Evolutionary conservation across 2,888 invertebrate species (phyloP).

Genomic region (Lutraria lutraria): DNA sequence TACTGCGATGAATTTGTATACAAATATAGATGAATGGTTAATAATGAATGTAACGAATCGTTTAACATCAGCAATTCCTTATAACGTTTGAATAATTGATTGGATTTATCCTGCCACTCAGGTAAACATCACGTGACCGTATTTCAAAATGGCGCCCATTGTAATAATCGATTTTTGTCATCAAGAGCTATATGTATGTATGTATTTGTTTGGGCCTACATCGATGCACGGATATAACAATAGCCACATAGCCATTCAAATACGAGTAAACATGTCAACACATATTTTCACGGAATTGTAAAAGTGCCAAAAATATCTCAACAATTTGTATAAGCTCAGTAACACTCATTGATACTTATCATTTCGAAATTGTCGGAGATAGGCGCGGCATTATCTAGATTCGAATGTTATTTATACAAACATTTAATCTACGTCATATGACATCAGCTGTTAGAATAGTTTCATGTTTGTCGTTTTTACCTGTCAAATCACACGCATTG

Average conservation of each 20-base stretch:
- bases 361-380: neutral
- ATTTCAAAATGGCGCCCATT: slow-evolving; percentile 38
- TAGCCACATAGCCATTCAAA: neutral
- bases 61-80: neutral
- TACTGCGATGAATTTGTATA: neutral
- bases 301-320: neutral
- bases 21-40: neutral
- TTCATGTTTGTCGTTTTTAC: too few species aligned
- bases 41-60: neutral
- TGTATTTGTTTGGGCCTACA: neutral
- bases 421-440: neutral
- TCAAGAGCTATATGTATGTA: neutral
- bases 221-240: neutral
- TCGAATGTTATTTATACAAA: neutral
- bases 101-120: slow-evolving; percentile 24
- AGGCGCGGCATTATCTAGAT: neutral
- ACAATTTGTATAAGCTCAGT: neutral
- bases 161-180: slow-evolving; percentile 6
- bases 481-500: too few species aligned
- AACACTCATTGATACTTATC: neutral
- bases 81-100: slow-evolving; percentile 27
- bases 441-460: neutral
- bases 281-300: neutral
- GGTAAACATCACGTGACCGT: slow-evolving; percentile 27
- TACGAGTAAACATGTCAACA: neutral